Evolutionary conservation across 2,797 vertebrate genomes (phyloP), one percentile per base, ranked within the genome.

Genomic region (Eutrigla gurnardus): DNA sequence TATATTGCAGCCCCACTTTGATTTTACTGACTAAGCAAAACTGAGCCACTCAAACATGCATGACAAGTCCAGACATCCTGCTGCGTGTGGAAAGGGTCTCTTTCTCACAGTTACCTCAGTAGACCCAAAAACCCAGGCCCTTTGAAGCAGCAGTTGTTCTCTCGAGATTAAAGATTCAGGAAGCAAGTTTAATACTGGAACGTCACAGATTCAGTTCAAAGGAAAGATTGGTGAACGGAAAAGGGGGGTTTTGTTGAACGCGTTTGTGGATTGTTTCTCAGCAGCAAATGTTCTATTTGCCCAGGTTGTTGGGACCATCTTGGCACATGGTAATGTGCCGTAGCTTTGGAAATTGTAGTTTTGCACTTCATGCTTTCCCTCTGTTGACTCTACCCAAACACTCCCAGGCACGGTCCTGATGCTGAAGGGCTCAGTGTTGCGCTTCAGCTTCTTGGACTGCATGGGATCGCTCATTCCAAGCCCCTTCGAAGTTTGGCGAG

Each of bases 401-500:
- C 53, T 65, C 33, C 53, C 90, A 99, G 98, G 96, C 78, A 95
- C 96, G 0, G 91, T 97, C 59, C 92, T 98, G 83, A 96, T 96
- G 73, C 88, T 99, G 85, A 99, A 98, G 83, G 97, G 97, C 87
- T 97, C 97, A 0, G 93, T 99, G 73, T 86, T 99, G 91, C 95
- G 93, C 63, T 96, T 99, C 14, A 93, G 94, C 1, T 98, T 97
- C 86, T 85, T 99, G 95, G 97, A 99, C 90, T 96, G 93, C 89
- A 86, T 87, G 83, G 98, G 98, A 3, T 89, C 90, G 0, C 84
- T 97, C 84, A 95, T 97, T 68, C 96, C 95, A 74, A 95, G 95
- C 5, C 96, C 98, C 0, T 96, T 97, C 0, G 98, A 99, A 93
- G 93, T 96, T 57, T 99, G 98, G 98, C 94, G 94, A 77, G 98